Evolutionary conservation across 2,888 invertebrate species (phyloP).

Genomic region (Parnassius orleans): DNA sequence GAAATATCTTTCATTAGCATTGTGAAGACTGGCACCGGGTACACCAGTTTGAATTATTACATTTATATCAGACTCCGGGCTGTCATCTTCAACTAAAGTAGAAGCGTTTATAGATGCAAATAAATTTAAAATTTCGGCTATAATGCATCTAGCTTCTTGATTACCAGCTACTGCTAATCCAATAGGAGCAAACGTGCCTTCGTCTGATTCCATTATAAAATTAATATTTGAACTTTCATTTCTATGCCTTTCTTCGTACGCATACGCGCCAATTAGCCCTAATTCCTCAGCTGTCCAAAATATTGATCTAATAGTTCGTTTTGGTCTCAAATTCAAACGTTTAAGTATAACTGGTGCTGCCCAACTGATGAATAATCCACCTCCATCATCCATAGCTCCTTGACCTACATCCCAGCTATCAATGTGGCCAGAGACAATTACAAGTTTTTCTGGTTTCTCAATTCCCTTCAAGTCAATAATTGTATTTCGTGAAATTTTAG

Average conservation of each 20-base stretch:
- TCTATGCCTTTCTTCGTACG: slow-evolving; percentile 83
- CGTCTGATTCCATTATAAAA: slow-evolving; percentile 91
- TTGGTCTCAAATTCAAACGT: slow-evolving; percentile 83
- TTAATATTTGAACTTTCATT: slow-evolving; percentile 82
- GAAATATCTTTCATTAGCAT: slow-evolving; percentile 85
- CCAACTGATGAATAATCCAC: slow-evolving; percentile 90
- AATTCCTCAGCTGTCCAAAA: slow-evolving; percentile 92
- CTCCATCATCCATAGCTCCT: slow-evolving; percentile 94
- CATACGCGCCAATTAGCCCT: slow-evolving; percentile 84
- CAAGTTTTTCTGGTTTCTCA: slow-evolving; percentile 70
- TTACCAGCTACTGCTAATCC: slow-evolving; percentile 86
- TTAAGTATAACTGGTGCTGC: slow-evolving; percentile 85
- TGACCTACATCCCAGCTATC: slow-evolving; percentile 94
- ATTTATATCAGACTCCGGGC: slow-evolving; percentile 86
- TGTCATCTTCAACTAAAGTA: slow-evolving; percentile 69
- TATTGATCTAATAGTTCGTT: slow-evolving; percentile 86
- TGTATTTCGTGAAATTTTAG: slow-evolving; percentile 85
- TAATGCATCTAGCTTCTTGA: slow-evolving; percentile 82
- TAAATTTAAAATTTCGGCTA: slow-evolving; percentile 84
- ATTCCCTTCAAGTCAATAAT: slow-evolving; percentile 85
- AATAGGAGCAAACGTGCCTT: slow-evolving; percentile 88
- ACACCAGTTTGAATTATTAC: slow-evolving; percentile 83
- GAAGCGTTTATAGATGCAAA: slow-evolving; percentile 86
- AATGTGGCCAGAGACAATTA: slow-evolving; percentile 90
- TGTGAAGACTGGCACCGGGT: slow-evolving; percentile 86